Conservation (phyloP, 2,797 vertebrate species). For the Cryptoblepharus egeriae region DNA sequence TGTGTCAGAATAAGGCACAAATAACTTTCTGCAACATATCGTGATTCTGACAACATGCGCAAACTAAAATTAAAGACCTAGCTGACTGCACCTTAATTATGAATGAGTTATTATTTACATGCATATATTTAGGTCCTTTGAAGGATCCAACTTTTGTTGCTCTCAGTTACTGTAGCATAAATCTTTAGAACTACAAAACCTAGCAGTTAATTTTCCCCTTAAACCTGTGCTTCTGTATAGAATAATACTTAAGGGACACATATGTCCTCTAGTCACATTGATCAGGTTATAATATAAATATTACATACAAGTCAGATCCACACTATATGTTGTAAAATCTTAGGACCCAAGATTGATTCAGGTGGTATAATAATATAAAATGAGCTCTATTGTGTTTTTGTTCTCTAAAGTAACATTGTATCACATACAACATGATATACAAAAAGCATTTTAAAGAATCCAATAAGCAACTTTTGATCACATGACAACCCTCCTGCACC, state of each 20-base stretch:
- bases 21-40: background rate
- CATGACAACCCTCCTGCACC: constrained; percentile 38
- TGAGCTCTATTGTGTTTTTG: constrained; percentile 13
- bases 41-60: background rate
- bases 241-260: background rate
- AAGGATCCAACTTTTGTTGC: background rate
- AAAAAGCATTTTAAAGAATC: constrained; percentile 57
- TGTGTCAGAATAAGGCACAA: background rate
- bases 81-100: background rate
- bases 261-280: constrained; percentile 27
- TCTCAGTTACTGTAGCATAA: background rate
- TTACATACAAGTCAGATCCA: rapidly evolving
- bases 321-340: background rate
- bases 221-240: background rate
- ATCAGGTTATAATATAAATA: constrained; percentile 26
- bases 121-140: background rate
- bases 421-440: constrained; percentile 14
- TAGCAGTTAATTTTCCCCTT: constrained; percentile 19
- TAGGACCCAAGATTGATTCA: background rate
- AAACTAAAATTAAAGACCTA: constrained; percentile 22
- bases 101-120: constrained; percentile 21
- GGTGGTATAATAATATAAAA: constrained; percentile 25
- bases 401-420: constrained; percentile 28
- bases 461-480: constrained; percentile 53
- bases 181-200: background rate